phyloP scores from a whole-genome alignment of 2,888 invertebrate genomes.

The Aplocera efformata region DNA sequence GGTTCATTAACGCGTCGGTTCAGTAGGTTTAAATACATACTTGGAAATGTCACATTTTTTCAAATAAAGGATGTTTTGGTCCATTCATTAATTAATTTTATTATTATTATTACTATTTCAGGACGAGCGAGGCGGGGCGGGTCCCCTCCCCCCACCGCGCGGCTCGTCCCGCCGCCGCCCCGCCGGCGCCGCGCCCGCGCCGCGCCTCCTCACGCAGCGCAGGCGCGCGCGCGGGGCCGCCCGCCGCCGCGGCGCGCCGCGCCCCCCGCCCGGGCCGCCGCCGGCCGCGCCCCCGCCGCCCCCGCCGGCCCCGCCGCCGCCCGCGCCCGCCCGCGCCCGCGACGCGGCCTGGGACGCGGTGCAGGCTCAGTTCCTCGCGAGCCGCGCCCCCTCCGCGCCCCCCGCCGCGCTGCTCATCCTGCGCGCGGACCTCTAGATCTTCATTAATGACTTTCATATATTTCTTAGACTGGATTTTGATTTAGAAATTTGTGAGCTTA shows the following conservation, averaged over 20 bases:
- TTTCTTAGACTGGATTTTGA: too few species aligned
- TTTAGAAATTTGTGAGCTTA: too few species aligned
- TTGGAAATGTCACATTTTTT: too few species aligned
- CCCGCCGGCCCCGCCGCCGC: constrained; percentile 17
- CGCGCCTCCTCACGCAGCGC: constrained; percentile 22
- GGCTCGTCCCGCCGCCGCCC: constrained; percentile 19
- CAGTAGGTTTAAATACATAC: too few species aligned
- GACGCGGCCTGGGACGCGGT: constrained; percentile 63
- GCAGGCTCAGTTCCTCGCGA: constrained; percentile 58
- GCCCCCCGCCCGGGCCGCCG: constrained; percentile 13
- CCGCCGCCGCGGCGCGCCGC: constrained; percentile 10
- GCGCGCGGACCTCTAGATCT: constrained; percentile 55
- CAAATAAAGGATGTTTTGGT: too few species aligned
- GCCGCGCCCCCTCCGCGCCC: constrained; percentile 30
- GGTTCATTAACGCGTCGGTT: too few species aligned
- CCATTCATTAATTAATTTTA: too few species aligned
- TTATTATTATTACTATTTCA: constrained; percentile 20
- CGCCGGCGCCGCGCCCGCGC: constrained; percentile 4
- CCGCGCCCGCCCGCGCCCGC: constrained; percentile 26
- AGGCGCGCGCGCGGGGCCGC: constrained; percentile 13
- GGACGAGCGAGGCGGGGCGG: constrained; percentile 36
- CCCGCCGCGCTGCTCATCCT: constrained; percentile 56
- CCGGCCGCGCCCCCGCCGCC: constrained; percentile 14
- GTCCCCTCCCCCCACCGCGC: constrained; percentile 15
- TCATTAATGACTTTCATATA: too few species aligned